Evolutionary conservation across 1,140 invertebrate species (phyloP).

Genomic region (Euura saliciscinereae): DNA sequence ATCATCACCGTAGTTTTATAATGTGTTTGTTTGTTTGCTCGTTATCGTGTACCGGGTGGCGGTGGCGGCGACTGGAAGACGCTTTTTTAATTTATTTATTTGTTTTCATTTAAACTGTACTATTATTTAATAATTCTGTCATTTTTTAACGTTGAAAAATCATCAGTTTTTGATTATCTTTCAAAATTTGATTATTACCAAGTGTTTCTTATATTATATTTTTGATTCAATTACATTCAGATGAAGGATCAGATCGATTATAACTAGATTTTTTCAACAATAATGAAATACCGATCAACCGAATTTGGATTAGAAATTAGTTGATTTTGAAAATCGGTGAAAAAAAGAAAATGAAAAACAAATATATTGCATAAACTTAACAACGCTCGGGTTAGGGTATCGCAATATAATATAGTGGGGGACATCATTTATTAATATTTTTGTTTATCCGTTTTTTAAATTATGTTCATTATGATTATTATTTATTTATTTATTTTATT

Average conservation of each 20-base stretch:
- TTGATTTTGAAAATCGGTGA: not conserved
- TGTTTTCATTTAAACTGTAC: not conserved
- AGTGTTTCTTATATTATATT: not conserved
- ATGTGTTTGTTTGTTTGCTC: not conserved
- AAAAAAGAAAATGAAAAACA: not conserved
- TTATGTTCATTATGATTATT: too few species aligned
- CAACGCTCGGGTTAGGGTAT: not conserved
- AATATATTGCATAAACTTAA: conserved; percentile 2
- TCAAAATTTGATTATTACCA: too few species aligned
- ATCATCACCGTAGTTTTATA: not conserved
- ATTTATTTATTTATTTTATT: not conserved
- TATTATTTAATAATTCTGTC: conserved; percentile 1
- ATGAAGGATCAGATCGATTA: too few species aligned
- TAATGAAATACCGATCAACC: too few species aligned
- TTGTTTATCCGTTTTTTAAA: too few species aligned
- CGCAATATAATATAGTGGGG: not conserved
- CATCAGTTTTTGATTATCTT: too few species aligned
- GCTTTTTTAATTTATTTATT: not conserved
- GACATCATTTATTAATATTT: too few species aligned
- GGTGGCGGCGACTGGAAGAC: conserved; percentile 8
- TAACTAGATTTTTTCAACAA: too few species aligned
- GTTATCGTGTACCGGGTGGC: not conserved
- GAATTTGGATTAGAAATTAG: too few species aligned
- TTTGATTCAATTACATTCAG: not conserved
- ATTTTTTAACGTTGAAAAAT: not conserved